Conservation (phyloP, 2,888 invertebrate species). For the Sthenelais limicola region DNA sequence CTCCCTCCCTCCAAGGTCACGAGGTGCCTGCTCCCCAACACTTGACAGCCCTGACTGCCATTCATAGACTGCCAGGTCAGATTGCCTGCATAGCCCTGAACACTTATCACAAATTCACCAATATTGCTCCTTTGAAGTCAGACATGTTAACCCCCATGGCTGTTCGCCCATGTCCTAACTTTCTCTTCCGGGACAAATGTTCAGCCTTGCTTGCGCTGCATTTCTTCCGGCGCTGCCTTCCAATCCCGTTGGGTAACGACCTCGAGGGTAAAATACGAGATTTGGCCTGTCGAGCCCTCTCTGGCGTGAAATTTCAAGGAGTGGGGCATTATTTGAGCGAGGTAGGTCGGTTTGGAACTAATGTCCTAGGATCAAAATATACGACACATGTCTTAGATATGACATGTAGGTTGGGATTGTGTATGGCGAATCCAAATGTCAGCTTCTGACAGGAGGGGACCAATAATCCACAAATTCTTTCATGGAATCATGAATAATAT, state of each 20-base stretch:
- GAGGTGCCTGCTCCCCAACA: too few relatives aligned
- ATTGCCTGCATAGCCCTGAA: not conserved
- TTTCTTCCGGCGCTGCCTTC: not conserved
- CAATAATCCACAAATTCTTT: too few relatives aligned
- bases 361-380: too few relatives aligned
- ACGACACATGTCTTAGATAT: too few relatives aligned
- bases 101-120: slow-evolving; percentile 13
- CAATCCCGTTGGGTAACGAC: not conserved
- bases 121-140: slow-evolving; percentile 10
- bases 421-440: too few relatives aligned
- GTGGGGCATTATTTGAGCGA: not conserved
- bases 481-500: too few relatives aligned
- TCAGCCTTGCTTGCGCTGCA: slow-evolving; percentile 3
- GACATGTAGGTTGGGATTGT: too few relatives aligned
- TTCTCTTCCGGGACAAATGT: not conserved
- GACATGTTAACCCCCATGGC: slow-evolving; percentile 14
- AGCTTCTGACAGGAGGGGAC: too few relatives aligned
- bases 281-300: slow-evolving; percentile 19
- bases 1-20: too few relatives aligned
- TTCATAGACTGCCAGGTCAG: too few relatives aligned
- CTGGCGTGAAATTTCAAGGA: slow-evolving; percentile 29
- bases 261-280: slow-evolving; percentile 32
- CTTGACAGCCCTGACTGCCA: too few relatives aligned
- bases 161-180: not conserved
- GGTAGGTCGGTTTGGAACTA: not conserved